Percentiles rank a stretch among this genome's conserved stretches.
These are phyloP conservation scores for Emydoidea blandingii DNA, from an alignment of 2,797 vertebrate species.

Conservation along the genomic window DNA sequence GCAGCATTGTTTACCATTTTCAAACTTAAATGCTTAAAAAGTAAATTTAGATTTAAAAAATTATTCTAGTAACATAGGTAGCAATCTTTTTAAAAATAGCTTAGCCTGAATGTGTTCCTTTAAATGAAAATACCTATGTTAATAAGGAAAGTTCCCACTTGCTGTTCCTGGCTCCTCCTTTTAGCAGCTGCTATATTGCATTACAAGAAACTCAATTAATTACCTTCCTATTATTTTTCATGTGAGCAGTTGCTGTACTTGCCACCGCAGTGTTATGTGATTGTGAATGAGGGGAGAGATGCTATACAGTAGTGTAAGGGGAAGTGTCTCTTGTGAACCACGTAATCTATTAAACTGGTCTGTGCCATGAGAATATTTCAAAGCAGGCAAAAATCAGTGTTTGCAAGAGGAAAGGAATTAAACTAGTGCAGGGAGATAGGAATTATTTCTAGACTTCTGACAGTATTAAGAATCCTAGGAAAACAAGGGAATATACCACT, in stretches of 20 bases:
- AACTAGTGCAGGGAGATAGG: background rate
- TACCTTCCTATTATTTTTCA: background rate
- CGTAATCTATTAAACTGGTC: background rate
- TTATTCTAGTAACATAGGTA: background rate
- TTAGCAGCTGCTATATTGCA: background rate
- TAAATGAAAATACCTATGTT: background rate
- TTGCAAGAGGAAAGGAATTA: background rate
- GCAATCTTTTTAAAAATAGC: background rate
- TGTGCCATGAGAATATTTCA: background rate
- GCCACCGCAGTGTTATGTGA: background rate
- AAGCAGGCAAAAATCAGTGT: background rate
- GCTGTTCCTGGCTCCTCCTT: background rate
- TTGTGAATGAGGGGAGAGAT: background rate
- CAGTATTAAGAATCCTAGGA: background rate
- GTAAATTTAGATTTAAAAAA: background rate
- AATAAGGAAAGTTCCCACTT: background rate
- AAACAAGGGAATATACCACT: background rate
- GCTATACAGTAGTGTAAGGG: background rate
- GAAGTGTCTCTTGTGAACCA: background rate
- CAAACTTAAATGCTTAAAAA: too few relatives aligned
- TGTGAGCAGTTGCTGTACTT: background rate
- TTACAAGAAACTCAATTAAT: background rate
- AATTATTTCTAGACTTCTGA: background rate
- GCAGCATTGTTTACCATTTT: background rate
- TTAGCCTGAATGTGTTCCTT: background rate